phyloP scores from a whole-genome alignment of 2,113 vertebrate species.

The Coptodon bakossiorum region DNA sequence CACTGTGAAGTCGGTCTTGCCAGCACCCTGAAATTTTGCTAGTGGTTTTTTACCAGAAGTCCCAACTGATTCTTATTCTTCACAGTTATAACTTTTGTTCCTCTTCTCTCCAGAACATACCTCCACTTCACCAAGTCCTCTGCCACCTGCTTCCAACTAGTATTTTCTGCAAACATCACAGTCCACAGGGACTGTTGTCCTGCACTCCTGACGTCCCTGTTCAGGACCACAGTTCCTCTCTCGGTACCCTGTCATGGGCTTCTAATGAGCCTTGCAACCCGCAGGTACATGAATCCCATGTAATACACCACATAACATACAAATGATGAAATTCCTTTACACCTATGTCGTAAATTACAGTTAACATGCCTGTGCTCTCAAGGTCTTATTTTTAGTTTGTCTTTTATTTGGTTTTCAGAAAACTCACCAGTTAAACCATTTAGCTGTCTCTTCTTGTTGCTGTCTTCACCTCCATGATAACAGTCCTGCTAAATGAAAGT shows the following conservation, averaged over 20 bases:
- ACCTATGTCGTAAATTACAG: not conserved
- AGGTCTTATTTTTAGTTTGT: not conserved
- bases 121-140: not conserved
- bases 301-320: not conserved
- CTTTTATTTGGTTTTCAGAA: not conserved
- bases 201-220: not conserved
- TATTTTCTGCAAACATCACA: not conserved
- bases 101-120: not conserved
- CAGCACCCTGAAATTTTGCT: not conserved
- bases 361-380: not conserved
- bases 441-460: not conserved
- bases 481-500: not conserved
- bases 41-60: not conserved
- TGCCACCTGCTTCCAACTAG: not conserved
- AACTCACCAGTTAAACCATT: not conserved
- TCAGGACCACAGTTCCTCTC: not conserved
- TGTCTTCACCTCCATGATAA: not conserved
- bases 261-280: not conserved
- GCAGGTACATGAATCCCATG: not conserved
- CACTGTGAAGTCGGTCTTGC: not conserved
- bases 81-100: not conserved
- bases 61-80: not conserved
- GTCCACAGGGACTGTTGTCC: not conserved
- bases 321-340: not conserved
- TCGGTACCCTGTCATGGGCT: fast-evolving